Base-by-base conservation (phyloP, 2,113 vertebrate species). In the Xiphophorus maculatus region DNA sequence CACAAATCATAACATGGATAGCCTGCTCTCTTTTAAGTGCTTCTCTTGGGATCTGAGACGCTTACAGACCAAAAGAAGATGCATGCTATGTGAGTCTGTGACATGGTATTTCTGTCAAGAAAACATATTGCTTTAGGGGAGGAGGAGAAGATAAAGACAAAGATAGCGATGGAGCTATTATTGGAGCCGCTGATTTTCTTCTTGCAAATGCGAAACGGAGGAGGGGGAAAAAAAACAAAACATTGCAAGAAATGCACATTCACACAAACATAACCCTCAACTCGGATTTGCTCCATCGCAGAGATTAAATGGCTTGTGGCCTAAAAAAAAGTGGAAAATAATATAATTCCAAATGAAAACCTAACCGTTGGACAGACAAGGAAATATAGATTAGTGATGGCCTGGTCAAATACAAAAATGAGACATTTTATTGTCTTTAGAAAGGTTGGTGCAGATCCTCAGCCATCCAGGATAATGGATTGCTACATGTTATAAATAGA, bases 101-200 rank as follows among this genome's bases (percentile, higher is more conserved):
- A 71, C 83, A 58, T 74, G 72, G 74, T 77, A 75, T 84, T 84
- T 89, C 74, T 81, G 74, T 84, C 79, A 64, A 63, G 74, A 62
- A 83, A 83, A 88, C 74, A 54, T 72, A 84, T 73, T 79, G 84
- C 88, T 86, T 42, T 17, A 61, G 78, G 63, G 68, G 51, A 17
- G 19, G 70, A 81, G 85, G 88, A 86, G 82, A 88, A 90, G 77
- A 83, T 22, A 17, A 73, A 77, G 85, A 89, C 87, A 83, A 87
- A 90, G 80, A 83, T 82, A 73, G 82, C 3, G 51, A 77, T 74
- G 17, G 77, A 83, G 79, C 83, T 84, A 82, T 91, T 80, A 81
- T 74, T 76, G 72, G 77, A 76, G 68, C 61, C 17, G 64, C 60
- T 74, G 63, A 63, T 82, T 79, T 82, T 81, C 73, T 51, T 66